phyloP scores from a whole-genome alignment of 1,140 invertebrate species.

The Harlomillsia oculata region DNA sequence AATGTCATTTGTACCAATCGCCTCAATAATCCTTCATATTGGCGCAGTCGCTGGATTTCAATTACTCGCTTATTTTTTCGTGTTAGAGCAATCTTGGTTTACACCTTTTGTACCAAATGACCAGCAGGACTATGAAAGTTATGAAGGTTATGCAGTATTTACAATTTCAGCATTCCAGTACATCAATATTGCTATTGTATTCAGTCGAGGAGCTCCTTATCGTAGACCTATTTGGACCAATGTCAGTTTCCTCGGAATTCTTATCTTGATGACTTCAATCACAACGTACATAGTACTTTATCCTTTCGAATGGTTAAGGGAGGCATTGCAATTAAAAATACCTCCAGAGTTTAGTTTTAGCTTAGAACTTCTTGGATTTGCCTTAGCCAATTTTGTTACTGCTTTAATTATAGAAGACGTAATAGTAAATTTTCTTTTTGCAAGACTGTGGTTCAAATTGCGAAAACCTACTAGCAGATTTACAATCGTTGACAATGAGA shows the following conservation, averaged over 20 bases:
- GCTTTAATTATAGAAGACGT: constrained; percentile 50
- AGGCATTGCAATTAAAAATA: constrained; percentile 54
- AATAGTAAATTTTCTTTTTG: constrained; percentile 34
- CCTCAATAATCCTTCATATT: constrained; percentile 40
- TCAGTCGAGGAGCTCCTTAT: constrained; percentile 82
- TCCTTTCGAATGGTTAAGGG: constrained; percentile 53
- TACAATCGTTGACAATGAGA: too few relatives aligned
- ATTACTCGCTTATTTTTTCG: constrained; percentile 41
- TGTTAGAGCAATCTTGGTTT: constrained; percentile 47
- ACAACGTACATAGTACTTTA: constrained; percentile 59
- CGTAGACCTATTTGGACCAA: constrained; percentile 74
- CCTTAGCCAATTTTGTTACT: constrained; percentile 47
- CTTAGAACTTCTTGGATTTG: constrained; percentile 51
- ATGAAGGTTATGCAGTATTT: constrained; percentile 74
- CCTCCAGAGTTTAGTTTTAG: constrained; percentile 56
- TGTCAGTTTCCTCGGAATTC: constrained; percentile 51
- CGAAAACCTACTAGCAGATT: too few relatives aligned
- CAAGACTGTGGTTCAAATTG: too few relatives aligned
- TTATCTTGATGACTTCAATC: constrained; percentile 52
- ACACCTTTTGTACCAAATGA: constrained; percentile 42
- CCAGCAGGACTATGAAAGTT: constrained; percentile 44
- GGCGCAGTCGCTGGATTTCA: constrained; percentile 47
- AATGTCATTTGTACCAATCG: constrained; percentile 44
- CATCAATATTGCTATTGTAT: constrained; percentile 74
- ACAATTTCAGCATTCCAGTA: constrained; percentile 80